Evolutionary conservation across 2,797 vertebrate species (phyloP), one percentile per base, ranked within the genome.

Genomic region (Iguana delicatissima): DNA sequence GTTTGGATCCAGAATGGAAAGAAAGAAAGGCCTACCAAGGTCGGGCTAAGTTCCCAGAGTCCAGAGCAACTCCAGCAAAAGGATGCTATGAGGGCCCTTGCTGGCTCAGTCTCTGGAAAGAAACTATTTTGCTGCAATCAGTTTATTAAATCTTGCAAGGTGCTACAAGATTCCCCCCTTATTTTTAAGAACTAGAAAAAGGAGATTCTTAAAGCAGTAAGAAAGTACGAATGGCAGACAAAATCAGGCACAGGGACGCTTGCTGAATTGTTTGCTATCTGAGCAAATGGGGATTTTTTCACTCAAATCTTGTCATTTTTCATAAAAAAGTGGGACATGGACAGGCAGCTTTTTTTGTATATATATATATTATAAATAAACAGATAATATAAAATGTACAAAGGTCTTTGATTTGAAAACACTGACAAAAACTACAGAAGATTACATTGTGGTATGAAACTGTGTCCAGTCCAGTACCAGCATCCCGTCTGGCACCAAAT

Each of bases 291-390:
- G 67, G 67, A 69, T 69, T 62, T 85, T 50, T 80, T 85, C 42
- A 88, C 59, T 80, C 16, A 29, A 77, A 69, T 67, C 42, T 26
- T 59, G 50, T 52, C 26, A 42, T 26, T 62, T 52, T 73, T 46
- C 55, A 14, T 57, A n/a, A 77, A 76, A 86, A 80, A 73, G 52
- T 18, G 26, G 20, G 6, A 76, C 35, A 80, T 59, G 22, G 24
- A 12, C 81, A 55, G 72, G 46, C 38, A 10, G 32, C 14, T 80
- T n/a, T 67, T 85, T 69, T 80, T 52, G 12, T 55, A 90, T 67
- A 76, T 26, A 82, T 20, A 83, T 8, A 85, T 29, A 50, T 80
- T 80, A 88, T 90, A 92, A 89, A 92, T 89, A 92, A 46, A 80
- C 18, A 84, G 13, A 55, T 69, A 85, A 24, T 80, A 80, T 73